phyloP scores from a whole-genome alignment of 2,113 vertebrate genomes.

The Nicator chloris region DNA sequence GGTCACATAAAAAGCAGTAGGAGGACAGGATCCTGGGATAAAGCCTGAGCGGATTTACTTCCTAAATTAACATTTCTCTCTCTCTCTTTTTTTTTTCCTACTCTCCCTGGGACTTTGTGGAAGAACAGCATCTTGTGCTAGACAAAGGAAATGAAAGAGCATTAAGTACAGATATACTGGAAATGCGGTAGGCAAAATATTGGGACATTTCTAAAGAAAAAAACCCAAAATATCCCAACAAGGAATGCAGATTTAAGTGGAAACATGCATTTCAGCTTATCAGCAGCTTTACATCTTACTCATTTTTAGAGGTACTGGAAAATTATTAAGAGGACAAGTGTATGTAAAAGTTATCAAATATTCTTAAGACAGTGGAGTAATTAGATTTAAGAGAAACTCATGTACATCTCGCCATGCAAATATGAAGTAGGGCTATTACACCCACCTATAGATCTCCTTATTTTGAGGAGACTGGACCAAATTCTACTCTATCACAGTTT shows the following conservation, averaged over 20 bases:
- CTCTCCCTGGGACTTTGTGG: background rate
- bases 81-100: no score
- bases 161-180: slow-evolving; percentile 8
- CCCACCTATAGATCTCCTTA: background rate
- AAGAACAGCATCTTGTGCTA: slow-evolving; percentile 22
- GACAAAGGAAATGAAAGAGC: slow-evolving; percentile 45
- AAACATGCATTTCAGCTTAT: slow-evolving; percentile 46
- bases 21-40: slow-evolving; percentile 40
- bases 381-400: background rate
- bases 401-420: background rate
- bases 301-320: slow-evolving; percentile 37
- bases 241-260: slow-evolving; percentile 48
- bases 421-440: background rate
- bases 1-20: slow-evolving; percentile 31
- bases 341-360: background rate
- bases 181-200: slow-evolving; percentile 4
- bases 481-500: background rate
- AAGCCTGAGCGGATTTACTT: slow-evolving; percentile 35
- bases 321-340: background rate
- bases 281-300: slow-evolving; percentile 41
- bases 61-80: background rate
- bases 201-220: slow-evolving; percentile 16
- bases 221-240: background rate
- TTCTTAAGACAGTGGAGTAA: background rate
- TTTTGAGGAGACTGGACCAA: background rate